phyloP scores from a whole-genome alignment of 64 coral and sea anemone genomes.

The Catalaphyllia jardinei region DNA sequence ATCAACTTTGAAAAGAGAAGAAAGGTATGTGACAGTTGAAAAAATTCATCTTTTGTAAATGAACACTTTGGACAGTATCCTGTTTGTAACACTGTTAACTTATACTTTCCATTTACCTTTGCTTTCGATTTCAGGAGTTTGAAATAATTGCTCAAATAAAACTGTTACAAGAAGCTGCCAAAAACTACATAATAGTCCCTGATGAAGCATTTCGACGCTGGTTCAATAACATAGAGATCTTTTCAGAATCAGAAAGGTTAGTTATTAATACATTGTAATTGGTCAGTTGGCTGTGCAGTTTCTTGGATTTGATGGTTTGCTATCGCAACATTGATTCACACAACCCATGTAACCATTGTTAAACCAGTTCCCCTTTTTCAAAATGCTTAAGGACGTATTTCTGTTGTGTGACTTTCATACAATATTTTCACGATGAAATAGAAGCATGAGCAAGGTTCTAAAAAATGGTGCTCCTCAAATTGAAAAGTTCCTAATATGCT shows the following conservation, averaged over 20 bases:
- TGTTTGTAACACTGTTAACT: not conserved
- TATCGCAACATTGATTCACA: too few relatives aligned
- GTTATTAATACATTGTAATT: not conserved
- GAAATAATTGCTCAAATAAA: slow-evolving; percentile 99
- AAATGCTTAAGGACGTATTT: too few relatives aligned
- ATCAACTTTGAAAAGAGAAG: slow-evolving; percentile 98
- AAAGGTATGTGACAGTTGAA: slow-evolving; percentile 59
- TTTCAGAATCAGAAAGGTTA: slow-evolving; percentile 87
- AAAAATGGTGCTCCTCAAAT: too few relatives aligned
- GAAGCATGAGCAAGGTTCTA: too few relatives aligned
- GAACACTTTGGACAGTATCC: not conserved
- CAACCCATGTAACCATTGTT: too few relatives aligned
- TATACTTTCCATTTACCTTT: not conserved
- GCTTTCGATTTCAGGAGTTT: slow-evolving; percentile 75
- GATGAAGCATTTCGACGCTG: slow-evolving; percentile 82
- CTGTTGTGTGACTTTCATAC: too few relatives aligned
- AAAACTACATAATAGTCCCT: slow-evolving; percentile 89
- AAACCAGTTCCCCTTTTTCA: too few relatives aligned
- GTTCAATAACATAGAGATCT: slow-evolving; percentile 83
- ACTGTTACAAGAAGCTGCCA: slow-evolving; percentile 92
- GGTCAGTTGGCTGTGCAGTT: too few relatives aligned
- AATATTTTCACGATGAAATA: too few relatives aligned
- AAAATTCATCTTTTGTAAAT: not conserved
- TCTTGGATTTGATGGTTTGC: too few relatives aligned
- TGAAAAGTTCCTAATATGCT: too few relatives aligned